Percentiles rank a stretch among this genome's conserved stretches.
These are phyloP conservation scores for Crax fasciolata DNA, from an alignment of 2,797 vertebrate genomes.

Conservation along the genomic window DNA sequence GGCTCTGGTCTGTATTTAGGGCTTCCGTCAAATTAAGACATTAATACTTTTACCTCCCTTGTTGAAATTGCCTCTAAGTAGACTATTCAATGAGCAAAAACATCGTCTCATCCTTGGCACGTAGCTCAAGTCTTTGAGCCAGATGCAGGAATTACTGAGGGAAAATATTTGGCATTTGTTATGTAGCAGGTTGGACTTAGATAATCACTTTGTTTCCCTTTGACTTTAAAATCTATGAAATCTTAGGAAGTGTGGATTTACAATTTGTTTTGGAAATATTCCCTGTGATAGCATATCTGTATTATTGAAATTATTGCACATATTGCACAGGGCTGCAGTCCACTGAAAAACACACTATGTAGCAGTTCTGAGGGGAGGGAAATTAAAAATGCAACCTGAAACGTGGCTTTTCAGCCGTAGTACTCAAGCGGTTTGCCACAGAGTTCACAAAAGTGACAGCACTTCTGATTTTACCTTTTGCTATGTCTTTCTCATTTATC, in stretches of 20 bases:
- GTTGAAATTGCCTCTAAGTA: neutral
- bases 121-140: neutral
- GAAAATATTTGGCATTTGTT: neutral
- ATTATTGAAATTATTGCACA: neutral
- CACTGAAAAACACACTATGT: rapidly evolving
- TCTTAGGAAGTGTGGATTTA: neutral
- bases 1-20: neutral
- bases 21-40: neutral
- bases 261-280: neutral
- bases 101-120: neutral
- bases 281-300: neutral
- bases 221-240: neutral
- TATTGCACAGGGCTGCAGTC: neutral
- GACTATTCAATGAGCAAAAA: neutral
- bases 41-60: neutral
- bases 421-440: neutral
- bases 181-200: neutral
- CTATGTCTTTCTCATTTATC: neutral
- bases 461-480: neutral
- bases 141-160: neutral
- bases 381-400: constrained; percentile 27
- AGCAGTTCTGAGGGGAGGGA: neutral
- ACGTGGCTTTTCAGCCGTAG: neutral
- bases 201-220: neutral
- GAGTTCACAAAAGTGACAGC: neutral